Conservation (phyloP, 2,797 vertebrate genomes). For the Amblyraja radiata region DNA sequence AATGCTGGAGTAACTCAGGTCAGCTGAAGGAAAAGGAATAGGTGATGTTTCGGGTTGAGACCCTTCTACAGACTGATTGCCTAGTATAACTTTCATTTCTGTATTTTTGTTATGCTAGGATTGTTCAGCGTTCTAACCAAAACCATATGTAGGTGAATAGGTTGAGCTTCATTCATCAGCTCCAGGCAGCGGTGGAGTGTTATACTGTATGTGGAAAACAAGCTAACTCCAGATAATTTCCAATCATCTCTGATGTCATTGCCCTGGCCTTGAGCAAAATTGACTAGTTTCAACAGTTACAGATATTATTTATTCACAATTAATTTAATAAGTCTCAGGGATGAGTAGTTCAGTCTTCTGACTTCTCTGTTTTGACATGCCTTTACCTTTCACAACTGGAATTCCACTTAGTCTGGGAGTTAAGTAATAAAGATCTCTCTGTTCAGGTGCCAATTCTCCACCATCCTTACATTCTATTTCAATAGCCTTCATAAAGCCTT, state of each 20-base stretch:
- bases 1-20: too few species aligned
- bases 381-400: neutral
- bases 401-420: too few species aligned
- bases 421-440: neutral
- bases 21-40: too few species aligned
- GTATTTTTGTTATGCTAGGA: too few species aligned
- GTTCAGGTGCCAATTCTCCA: neutral
- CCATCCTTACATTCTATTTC: neutral
- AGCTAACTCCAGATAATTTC: neutral
- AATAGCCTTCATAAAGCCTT: neutral
- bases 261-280: neutral
- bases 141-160: too few species aligned
- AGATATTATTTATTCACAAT: neutral
- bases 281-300: neutral
- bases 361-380: neutral
- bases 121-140: too few species aligned
- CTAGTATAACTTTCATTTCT: too few species aligned
- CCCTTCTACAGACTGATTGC: too few species aligned
- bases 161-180: too few species aligned
- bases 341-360: neutral
- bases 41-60: too few species aligned
- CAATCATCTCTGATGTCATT: neutral
- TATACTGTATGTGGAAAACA: too few species aligned
- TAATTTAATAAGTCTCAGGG: neutral
- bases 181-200: too few species aligned